Conservation (phyloP, 2,797 vertebrate species). For the Trematocara caparti region DNA sequence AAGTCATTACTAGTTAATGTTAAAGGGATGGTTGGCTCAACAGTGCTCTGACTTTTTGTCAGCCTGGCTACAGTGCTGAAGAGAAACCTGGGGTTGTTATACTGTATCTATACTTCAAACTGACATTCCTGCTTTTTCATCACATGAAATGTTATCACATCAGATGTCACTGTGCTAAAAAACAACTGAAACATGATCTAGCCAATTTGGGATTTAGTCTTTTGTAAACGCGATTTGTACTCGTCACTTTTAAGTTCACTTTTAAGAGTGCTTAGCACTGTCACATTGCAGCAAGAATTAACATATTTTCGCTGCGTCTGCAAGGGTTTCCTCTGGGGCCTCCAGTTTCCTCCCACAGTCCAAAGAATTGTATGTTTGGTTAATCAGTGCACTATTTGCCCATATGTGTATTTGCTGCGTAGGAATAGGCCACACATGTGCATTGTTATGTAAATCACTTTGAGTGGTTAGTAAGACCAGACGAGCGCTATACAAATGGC, state of each 20-base stretch:
- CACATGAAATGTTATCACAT: neutral
- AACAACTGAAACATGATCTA: neutral
- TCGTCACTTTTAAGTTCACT: neutral
- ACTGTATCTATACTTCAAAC: neutral
- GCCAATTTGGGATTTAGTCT: neutral
- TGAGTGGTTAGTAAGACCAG: neutral
- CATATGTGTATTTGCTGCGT: rapidly evolving
- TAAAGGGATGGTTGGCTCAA: no score
- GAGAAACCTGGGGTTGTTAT: no score
- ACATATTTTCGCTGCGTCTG: neutral
- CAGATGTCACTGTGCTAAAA: neutral
- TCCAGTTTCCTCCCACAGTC: neutral
- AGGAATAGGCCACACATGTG: neutral
- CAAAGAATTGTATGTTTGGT: neutral
- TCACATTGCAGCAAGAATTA: neutral
- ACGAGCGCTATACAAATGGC: neutral
- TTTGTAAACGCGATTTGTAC: neutral
- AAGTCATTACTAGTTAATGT: no score
- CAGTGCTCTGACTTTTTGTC: no score
- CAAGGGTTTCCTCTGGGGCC: neutral
- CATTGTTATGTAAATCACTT: neutral
- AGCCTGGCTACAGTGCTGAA: no score
- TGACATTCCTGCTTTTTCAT: neutral
- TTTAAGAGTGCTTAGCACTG: neutral
- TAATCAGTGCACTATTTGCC: neutral